These are phyloP conservation scores for Cephus cinctus DNA, from an alignment of 1,140 invertebrate genomes.

Conservation along the genomic window DNA sequence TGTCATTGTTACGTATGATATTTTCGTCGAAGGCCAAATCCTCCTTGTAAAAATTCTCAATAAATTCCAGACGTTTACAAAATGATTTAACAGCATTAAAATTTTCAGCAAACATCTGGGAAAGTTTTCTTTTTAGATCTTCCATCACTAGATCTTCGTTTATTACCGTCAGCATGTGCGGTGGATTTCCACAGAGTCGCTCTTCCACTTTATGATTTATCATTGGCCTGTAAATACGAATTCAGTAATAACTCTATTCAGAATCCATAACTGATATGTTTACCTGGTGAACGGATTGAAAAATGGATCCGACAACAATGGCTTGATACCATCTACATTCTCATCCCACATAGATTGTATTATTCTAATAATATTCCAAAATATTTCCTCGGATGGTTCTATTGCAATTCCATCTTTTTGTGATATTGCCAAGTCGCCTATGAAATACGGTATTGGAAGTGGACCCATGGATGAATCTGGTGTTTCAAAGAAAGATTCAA, in stretches of 20 bases:
- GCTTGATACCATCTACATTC: constrained; percentile 57
- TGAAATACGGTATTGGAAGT: constrained; percentile 53
- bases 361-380: constrained; percentile 55
- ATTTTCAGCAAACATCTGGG: constrained; percentile 59
- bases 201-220: constrained; percentile 73
- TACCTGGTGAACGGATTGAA: constrained; percentile 58
- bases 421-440: constrained; percentile 57
- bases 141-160: constrained; percentile 64
- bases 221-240: constrained; percentile 64
- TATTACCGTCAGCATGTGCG: constrained; percentile 64
- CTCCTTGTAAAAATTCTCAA: constrained; percentile 69
- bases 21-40: constrained; percentile 65
- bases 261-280: constrained; percentile 34
- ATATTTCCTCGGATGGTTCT: constrained; percentile 59
- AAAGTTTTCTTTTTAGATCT: constrained; percentile 54
- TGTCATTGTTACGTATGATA: constrained; percentile 54
- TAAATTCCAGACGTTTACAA: constrained; percentile 64
- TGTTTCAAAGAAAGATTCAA: constrained; percentile 16
- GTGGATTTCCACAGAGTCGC: constrained; percentile 65
- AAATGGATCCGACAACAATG: constrained; percentile 59
- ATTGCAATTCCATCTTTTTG: constrained; percentile 51
- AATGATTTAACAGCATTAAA: constrained; percentile 66
- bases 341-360: constrained; percentile 63
- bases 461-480: constrained; percentile 2
- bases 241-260: constrained; percentile 21